Conservation (phyloP, 2,797 vertebrate genomes). For the Clamator glandarius region DNA sequence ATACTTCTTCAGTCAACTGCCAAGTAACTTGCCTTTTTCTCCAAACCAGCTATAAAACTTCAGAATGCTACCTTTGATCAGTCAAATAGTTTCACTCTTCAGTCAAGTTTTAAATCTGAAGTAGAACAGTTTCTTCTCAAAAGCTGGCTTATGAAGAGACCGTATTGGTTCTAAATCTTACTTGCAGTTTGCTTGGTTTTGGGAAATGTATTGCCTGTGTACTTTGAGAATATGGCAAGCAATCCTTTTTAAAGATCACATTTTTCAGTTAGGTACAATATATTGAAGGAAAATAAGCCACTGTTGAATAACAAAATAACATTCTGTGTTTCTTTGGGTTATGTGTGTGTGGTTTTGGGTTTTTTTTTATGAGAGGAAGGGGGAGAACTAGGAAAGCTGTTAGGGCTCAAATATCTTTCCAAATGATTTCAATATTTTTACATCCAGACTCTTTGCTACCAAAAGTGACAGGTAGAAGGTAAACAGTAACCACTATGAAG, state of each 20-base stretch:
- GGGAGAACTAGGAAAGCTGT: not conserved
- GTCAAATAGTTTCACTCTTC: not conserved
- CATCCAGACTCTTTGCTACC: not conserved
- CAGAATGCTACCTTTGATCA: not conserved
- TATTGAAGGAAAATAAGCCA: not conserved
- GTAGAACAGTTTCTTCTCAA: not conserved
- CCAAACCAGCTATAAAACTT: not conserved
- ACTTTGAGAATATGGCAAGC: not conserved
- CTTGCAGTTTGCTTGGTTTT: not conserved
- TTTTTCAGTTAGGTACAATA: not conserved
- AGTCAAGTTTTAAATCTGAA: not conserved
- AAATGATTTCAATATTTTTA: not conserved
- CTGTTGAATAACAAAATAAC: not conserved
- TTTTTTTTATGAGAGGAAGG: not conserved
- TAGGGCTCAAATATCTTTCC: not conserved
- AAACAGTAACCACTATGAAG: not conserved
- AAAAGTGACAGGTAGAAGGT: not conserved
- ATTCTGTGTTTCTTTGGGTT: not conserved
- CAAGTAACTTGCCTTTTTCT: not conserved
- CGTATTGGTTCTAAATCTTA: not conserved
- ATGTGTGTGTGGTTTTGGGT: not conserved
- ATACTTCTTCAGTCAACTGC: not conserved
- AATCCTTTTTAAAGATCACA: not conserved
- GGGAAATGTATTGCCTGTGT: not conserved
- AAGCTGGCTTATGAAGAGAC: not conserved